These are phyloP conservation scores for Myoxocephalus aenaeus DNA, from an alignment of 2,797 vertebrate species.

Conservation along the genomic window DNA sequence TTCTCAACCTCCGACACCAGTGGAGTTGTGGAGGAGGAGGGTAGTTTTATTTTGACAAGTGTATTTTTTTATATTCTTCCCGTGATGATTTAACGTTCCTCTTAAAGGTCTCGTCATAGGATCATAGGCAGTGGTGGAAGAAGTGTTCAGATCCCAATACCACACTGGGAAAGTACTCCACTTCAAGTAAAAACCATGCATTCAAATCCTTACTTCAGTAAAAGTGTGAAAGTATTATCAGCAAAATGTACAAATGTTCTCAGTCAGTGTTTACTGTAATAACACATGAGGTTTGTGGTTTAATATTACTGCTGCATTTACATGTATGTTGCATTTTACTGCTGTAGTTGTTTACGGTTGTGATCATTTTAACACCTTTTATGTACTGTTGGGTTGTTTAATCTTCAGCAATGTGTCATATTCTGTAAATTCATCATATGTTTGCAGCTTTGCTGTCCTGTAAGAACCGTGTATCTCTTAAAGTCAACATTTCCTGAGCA, in stretches of 20 bases:
- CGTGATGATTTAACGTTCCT: constrained; percentile 13
- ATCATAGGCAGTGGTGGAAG: not conserved
- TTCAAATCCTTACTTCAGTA: no score
- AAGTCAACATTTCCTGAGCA: not conserved
- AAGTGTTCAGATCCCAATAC: not conserved
- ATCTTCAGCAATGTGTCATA: not conserved
- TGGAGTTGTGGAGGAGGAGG: constrained; percentile 18
- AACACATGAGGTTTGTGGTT: no score
- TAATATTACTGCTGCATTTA: not conserved
- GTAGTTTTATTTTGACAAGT: not conserved
- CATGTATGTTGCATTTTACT: not conserved
- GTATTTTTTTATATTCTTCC: constrained; percentile 14
- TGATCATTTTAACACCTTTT: not conserved
- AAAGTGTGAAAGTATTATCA: no score
- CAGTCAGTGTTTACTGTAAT: no score
- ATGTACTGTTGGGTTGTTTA: not conserved
- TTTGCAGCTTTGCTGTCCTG: not conserved
- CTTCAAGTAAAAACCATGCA: not conserved
- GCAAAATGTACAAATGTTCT: no score
- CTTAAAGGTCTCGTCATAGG: constrained; percentile 17
- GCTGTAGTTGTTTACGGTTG: not conserved
- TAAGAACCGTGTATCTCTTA: not conserved
- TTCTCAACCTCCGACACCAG: constrained; percentile 25
- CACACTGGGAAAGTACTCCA: not conserved
- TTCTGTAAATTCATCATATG: not conserved